Conservation (phyloP, 2,888 invertebrate species). For the Cheilosia vernalis region DNA sequence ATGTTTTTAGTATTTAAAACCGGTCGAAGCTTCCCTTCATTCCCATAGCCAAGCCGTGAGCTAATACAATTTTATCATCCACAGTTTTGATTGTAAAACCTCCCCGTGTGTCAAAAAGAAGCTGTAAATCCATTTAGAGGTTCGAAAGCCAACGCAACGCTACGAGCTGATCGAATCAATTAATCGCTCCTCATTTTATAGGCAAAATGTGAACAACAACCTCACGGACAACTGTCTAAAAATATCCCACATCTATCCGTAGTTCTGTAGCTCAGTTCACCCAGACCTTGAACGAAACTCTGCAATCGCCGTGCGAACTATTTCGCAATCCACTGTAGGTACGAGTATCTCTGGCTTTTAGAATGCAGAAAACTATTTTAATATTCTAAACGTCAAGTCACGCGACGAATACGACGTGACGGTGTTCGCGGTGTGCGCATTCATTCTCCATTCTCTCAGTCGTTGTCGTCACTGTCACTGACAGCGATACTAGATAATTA, state of each 20-base stretch:
- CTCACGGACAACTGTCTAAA: slow-evolving; percentile 27
- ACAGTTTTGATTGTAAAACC: no score
- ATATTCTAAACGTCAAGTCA: slow-evolving; percentile 70
- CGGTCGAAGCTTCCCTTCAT: no score
- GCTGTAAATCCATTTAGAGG: no score
- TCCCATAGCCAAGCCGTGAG: no score
- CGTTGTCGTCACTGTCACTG: slow-evolving; percentile 21
- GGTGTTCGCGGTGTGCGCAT: slow-evolving; percentile 24
- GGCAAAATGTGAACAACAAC: not conserved
- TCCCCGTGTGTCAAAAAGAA: no score
- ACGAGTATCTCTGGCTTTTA: slow-evolving; percentile 23
- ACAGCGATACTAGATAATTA: slow-evolving; percentile 50
- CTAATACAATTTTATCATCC: no score
- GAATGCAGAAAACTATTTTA: slow-evolving; percentile 53
- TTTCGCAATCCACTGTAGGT: slow-evolving; percentile 50
- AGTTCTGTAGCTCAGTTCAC: slow-evolving; percentile 4
- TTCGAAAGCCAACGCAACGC: no score
- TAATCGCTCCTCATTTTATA: no score
- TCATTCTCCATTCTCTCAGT: slow-evolving; percentile 8
- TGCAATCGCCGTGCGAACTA: slow-evolving; percentile 31
- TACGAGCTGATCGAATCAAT: no score
- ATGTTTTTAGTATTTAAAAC: no score
- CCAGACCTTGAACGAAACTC: slow-evolving; percentile 33
- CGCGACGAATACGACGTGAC: slow-evolving; percentile 31
- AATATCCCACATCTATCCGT: not conserved